A percentile compares a stretch with the other conserved stretches of the same genome.
phyloP scores from a whole-genome alignment of 2,113 vertebrate species.

The Oncorhynchus tshawytscha region DNA sequence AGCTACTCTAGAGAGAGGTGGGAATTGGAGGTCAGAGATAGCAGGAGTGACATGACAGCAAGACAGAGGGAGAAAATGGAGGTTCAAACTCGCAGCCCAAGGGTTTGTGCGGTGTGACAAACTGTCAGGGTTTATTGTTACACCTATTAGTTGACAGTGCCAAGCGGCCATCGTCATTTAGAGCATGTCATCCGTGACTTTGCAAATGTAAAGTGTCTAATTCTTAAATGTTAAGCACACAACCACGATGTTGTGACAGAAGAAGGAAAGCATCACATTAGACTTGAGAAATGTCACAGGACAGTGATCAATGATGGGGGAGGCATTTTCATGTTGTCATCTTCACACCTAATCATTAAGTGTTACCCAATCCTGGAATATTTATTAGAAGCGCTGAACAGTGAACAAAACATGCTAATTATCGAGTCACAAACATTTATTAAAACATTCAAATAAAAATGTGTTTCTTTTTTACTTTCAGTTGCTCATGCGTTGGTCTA shows the following conservation, averaged over 20 bases:
- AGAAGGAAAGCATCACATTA: neutral
- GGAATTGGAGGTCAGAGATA: slow-evolving; percentile 19
- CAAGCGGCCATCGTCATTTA: slow-evolving; percentile 47
- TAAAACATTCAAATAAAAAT: too few relatives aligned
- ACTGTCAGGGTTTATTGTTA: slow-evolving; percentile 41
- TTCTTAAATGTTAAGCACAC: slow-evolving; percentile 15
- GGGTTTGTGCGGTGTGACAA: slow-evolving; percentile 44
- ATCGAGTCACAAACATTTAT: too few relatives aligned
- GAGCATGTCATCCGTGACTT: slow-evolving; percentile 31
- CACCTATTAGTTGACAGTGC: slow-evolving; percentile 37
- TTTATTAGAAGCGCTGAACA: too few relatives aligned
- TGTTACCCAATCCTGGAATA: neutral
- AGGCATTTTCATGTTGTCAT: too few relatives aligned
- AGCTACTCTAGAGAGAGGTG: neutral
- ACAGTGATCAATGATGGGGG: neutral
- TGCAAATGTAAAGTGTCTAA: slow-evolving; percentile 36
- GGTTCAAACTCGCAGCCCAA: slow-evolving; percentile 45
- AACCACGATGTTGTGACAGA: slow-evolving; percentile 10
- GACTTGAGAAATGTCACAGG: slow-evolving; percentile 18
- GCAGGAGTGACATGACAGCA: slow-evolving; percentile 24
- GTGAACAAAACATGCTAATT: too few relatives aligned
- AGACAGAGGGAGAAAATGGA: slow-evolving; percentile 30
- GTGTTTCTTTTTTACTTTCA: too few relatives aligned
- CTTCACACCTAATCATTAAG: neutral
- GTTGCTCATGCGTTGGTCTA: too few relatives aligned